Evolutionary conservation across 2,113 vertebrate genomes (phyloP), one percentile per base, ranked within the genome.

Genomic region (Poeciliopsis turrubarensis): DNA sequence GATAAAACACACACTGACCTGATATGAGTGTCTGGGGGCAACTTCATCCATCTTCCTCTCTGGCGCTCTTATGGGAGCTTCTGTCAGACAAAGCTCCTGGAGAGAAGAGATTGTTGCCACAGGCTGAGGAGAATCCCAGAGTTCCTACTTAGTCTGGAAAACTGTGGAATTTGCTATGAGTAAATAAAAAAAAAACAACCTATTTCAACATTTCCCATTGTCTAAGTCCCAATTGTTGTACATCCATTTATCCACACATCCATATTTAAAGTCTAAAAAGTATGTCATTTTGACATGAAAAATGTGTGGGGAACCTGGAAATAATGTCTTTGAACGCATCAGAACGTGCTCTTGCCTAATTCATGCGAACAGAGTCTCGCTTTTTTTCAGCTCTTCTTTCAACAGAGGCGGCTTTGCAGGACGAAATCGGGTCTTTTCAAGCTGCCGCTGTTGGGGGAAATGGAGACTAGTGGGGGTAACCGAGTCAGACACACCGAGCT

Each of bases 1-100:
- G 91, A 93, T 93, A 93, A 93, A 93, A 90, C 91, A 84, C 89
- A 91, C 70, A 87, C 90, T 93, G 91, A 92, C 92, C 92, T 92
- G 91, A 91, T 93, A 92, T 93, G 91, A 93, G 91, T 92, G 89
- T 93, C 91, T 92, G 83, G 92, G 91, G 91, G 91, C 91, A 92
- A 91, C 90, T 91, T 84, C 91, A 93, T 93, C 91, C 92, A 91
- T 93, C 92, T 93, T 92, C 89, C 87, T 89, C 86, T 75, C 78
- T 60, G 62, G 86, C 79, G 84, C 91, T 92, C 92, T 93, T 91
- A 89, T 89, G 91, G 91, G 91, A 91, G 87, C 85, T 79, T 92
- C 91, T 91, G 91, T 92, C 91, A 91, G 86, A 64, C 70, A 77
- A 75, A 86, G 87, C 92, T 92, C 89, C 84, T 81, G 91, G 89